Evolutionary conservation across 2,797 vertebrate species (phyloP).

Genomic region (Gila robusta): DNA sequence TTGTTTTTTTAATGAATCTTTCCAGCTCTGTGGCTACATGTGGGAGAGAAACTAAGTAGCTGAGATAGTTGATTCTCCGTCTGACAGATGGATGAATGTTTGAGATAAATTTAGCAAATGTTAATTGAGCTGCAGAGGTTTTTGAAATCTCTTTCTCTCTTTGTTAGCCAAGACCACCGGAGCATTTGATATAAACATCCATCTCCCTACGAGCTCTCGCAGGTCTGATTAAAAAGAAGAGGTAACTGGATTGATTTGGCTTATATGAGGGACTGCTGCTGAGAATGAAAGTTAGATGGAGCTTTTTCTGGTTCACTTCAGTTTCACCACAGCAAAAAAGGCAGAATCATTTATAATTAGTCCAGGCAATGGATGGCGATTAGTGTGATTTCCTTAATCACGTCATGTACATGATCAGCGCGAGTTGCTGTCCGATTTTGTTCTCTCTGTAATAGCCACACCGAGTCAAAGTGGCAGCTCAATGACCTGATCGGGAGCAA

Average conservation of each 20-base stretch:
- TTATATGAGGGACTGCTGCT: background rate
- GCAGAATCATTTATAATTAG: conserved; percentile 19
- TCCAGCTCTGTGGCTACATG: conserved; percentile 1
- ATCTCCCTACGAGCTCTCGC: conserved; percentile 2
- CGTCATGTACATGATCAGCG: background rate
- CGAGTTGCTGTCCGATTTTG: background rate
- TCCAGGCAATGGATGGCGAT: background rate
- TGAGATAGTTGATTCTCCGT: conserved; percentile 26
- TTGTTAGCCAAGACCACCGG: conserved; percentile 28
- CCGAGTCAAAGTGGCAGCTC: conserved; percentile 44
- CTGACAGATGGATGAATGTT: conserved; percentile 39
- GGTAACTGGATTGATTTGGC: conserved; percentile 24
- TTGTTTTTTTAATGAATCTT: background rate
- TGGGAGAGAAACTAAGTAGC: conserved; percentile 16
- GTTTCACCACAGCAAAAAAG: background rate
- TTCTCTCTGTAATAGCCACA: background rate
- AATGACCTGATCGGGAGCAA: conserved; percentile 38
- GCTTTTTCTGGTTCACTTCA: background rate
- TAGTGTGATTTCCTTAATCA: conserved; percentile 30
- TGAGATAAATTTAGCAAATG: conserved; percentile 45
- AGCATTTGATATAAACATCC: conserved; percentile 43
- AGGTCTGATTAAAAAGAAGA: conserved; percentile 44
- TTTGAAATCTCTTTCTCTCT: conserved; percentile 37
- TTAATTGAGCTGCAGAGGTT: conserved; percentile 49
- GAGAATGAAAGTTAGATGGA: background rate